Percentiles rank a stretch among this genome's conserved stretches.
Conservation (phyloP, 2,113 vertebrate species). For the Egretta garzetta region DNA sequence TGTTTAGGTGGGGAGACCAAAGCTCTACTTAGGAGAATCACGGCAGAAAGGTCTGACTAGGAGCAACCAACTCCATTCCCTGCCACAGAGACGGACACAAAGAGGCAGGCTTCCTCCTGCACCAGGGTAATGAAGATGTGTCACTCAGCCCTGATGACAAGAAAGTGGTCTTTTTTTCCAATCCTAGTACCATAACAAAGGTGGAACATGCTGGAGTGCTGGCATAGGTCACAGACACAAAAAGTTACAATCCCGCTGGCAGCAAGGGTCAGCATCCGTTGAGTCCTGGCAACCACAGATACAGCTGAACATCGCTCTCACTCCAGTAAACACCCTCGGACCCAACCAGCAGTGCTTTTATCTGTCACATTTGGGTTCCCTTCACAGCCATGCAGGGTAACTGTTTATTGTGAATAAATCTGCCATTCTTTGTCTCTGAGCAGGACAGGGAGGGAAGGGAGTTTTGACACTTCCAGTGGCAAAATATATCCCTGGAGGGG, state of each 20-base stretch:
- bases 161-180: background rate
- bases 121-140: background rate
- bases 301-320: background rate
- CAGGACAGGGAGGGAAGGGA: background rate
- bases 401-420: too few relatives aligned
- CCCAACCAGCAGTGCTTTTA: rapidly evolving
- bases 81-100: rapidly evolving
- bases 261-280: background rate
- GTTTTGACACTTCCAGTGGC: background rate
- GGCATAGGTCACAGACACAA: background rate
- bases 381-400: background rate
- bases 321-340: rapidly evolving
- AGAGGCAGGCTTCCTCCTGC: background rate
- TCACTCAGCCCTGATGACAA: background rate
- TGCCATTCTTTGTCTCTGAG: background rate
- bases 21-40: background rate
- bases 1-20: background rate
- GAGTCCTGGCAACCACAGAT: background rate
- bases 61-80: background rate
- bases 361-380: background rate
- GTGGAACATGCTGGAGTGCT: background rate
- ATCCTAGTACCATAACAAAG: background rate
- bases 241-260: background rate
- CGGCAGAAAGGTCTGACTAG: background rate
- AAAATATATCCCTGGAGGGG: background rate